Conservation (phyloP, 2,888 invertebrate species). For the Trachelus tabidus region DNA sequence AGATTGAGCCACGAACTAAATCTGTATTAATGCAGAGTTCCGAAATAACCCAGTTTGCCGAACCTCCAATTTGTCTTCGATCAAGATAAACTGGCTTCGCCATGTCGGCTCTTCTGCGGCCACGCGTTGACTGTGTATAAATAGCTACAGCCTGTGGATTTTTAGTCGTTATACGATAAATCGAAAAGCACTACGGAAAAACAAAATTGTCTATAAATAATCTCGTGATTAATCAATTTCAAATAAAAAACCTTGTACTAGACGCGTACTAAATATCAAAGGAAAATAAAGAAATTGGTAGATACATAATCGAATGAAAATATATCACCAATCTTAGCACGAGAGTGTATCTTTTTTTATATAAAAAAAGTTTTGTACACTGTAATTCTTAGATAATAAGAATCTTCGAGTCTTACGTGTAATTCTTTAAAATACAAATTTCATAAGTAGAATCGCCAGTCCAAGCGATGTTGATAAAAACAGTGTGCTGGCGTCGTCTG, state of each 20-base stretch:
- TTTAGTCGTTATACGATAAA: too few relatives aligned
- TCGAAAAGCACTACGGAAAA: neutral
- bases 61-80: conserved; percentile 37
- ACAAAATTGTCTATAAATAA: neutral
- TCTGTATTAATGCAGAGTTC: conserved; percentile 30
- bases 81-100: conserved; percentile 24
- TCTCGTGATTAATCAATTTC: neutral
- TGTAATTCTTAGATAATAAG: neutral
- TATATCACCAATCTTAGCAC: neutral
- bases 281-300: neutral
- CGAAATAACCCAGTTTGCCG: conserved; percentile 32
- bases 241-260: neutral
- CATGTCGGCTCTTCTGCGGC: neutral
- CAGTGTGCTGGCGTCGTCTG: neutral
- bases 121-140: neutral
- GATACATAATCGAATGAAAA: neutral
- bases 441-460: neutral
- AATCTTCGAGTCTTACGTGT: neutral
- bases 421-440: neutral
- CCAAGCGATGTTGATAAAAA: neutral
- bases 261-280: neutral
- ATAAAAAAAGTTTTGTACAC: neutral
- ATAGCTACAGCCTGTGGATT: neutral
- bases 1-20: conserved; percentile 35
- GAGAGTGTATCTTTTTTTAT: neutral